phyloP scores from a whole-genome alignment of 2,888 invertebrate species.

The Patella pellucida region DNA sequence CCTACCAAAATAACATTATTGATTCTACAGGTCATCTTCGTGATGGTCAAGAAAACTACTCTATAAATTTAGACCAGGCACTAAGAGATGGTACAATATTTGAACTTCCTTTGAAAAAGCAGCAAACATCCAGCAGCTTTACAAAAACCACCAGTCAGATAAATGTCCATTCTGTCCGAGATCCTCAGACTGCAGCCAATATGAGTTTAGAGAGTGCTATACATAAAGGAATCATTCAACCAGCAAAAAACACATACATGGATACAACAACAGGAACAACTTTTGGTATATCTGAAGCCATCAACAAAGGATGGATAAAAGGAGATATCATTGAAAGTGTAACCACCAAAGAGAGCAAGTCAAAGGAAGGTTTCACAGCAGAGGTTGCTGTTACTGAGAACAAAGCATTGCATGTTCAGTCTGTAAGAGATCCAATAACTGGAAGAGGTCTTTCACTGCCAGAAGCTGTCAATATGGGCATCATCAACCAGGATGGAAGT shows the following conservation, averaged over 20 bases:
- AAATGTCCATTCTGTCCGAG: constrained; percentile 52
- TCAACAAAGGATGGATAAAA: constrained; percentile 78
- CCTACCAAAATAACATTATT: constrained; percentile 73
- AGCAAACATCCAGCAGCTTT: constrained; percentile 41
- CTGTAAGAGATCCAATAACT: constrained; percentile 78
- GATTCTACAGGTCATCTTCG: constrained; percentile 48
- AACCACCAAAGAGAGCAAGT: constrained; percentile 52
- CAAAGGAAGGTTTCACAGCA: constrained; percentile 52
- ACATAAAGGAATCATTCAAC: constrained; percentile 64
- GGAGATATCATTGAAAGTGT: constrained; percentile 57
- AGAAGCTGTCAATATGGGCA: constrained; percentile 78
- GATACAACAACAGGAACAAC: constrained; percentile 88
- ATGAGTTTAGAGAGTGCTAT: constrained; percentile 54
- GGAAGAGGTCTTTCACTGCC: constrained; percentile 85
- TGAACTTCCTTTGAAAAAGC: constrained; percentile 38
- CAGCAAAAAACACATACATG: constrained; percentile 79
- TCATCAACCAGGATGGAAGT: constrained; percentile 72
- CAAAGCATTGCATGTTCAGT: constrained; percentile 56
- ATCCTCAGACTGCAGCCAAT: constrained; percentile 48
- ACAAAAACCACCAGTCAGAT: constrained; percentile 55
- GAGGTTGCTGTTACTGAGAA: constrained; percentile 60
- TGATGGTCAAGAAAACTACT: constrained; percentile 39
- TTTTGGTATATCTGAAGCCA: constrained; percentile 85
- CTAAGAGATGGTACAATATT: constrained; percentile 63
- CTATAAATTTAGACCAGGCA: constrained; percentile 47